A percentile compares a stretch with the other conserved stretches of the same genome.
Evolutionary conservation across 92 coral and sea anemone genomes (phyloP).

Genomic region (Pocillopora meandrina): DNA sequence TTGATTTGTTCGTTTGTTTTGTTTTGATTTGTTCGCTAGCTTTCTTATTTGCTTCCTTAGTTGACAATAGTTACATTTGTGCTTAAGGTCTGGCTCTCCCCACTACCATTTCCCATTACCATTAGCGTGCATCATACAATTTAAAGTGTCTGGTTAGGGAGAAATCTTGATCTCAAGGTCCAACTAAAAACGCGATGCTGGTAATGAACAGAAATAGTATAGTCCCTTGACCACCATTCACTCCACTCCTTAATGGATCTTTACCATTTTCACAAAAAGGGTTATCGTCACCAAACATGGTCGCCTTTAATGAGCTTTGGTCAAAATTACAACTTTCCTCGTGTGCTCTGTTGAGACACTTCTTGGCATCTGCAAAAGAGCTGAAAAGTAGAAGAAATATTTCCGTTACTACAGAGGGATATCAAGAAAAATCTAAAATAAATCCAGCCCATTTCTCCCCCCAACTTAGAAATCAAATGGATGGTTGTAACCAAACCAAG

Average conservation of each 20-base stretch:
- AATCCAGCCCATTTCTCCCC: too few species aligned
- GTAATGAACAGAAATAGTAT: neutral
- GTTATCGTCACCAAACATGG: conserved; percentile 30
- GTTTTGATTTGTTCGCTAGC: too few species aligned
- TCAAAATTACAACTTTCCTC: conserved; percentile 8
- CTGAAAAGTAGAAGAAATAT: conserved; percentile 8
- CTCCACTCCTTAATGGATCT: conserved; percentile 11
- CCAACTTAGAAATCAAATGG: too few species aligned
- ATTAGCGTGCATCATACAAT: neutral
- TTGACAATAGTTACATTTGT: too few species aligned
- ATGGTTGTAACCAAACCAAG: too few species aligned
- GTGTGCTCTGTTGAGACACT: conserved; percentile 25
- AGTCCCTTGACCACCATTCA: neutral
- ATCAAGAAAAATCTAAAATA: too few species aligned
- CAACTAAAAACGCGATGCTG: neutral
- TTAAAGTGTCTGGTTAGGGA: neutral
- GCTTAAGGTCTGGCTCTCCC: too few species aligned
- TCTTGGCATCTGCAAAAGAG: conserved; percentile 30
- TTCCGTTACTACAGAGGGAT: neutral
- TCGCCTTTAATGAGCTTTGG: conserved; percentile 12
- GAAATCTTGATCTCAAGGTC: neutral
- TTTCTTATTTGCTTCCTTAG: too few species aligned
- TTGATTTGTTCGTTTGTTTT: too few species aligned
- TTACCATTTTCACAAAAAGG: conserved; percentile 43
- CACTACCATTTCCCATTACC: neutral